Base-by-base conservation (phyloP, 2,888 invertebrate genomes). In the Anthrax anthrax region DNA sequence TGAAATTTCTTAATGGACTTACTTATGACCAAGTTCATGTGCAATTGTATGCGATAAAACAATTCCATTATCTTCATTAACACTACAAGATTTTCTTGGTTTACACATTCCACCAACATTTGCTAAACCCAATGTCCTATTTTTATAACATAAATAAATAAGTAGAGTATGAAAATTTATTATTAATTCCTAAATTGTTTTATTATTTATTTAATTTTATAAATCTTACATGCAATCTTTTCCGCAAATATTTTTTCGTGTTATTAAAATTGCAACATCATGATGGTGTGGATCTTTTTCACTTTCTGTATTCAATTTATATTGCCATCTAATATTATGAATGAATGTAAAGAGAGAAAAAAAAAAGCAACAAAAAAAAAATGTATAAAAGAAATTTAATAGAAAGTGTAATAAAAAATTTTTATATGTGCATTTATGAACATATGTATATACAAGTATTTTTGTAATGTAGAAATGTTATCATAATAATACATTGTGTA, bases 11-110 rank as follows among this genome's bases (percentile, higher is more conserved):
- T n/a, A n/a, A n/a, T n/a, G n/a, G 54, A 76, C 84, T 76, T 71
- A 91, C 91, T 88, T 89, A 72, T 91, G 91, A 49, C 91, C 91
- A 61, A 91, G 70, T 70, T 92, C 91, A 63, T 92, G 91, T 8
- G 90, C 84, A 58, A 91, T 81, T 52, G 90, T 90, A 70, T 88
- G 84, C 23, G 90, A 89, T 47, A 90, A 72, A 62, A 85, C 81
- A 54, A 91, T 82, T 52, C 91, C 91, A 62, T 83, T 85, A 71
- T 91, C 91, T 67, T 91, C 89, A 64, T 88, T 90, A 59, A 92
- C 85, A 60, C 84, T 88, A 64, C 90, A 91, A 60, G 88, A 87
- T 54, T 82, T 76, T 57, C 81, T 78, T 6, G 83, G 79, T 61
- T 84, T 84, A 67, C 91, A 91, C 80, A 91, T 86, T 43, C 89